A percentile compares a stretch with the other conserved stretches of the same genome.
Evolutionary conservation across 2,797 vertebrate genomes (phyloP).

Genomic region (Parauchenoglanis punctatus): DNA sequence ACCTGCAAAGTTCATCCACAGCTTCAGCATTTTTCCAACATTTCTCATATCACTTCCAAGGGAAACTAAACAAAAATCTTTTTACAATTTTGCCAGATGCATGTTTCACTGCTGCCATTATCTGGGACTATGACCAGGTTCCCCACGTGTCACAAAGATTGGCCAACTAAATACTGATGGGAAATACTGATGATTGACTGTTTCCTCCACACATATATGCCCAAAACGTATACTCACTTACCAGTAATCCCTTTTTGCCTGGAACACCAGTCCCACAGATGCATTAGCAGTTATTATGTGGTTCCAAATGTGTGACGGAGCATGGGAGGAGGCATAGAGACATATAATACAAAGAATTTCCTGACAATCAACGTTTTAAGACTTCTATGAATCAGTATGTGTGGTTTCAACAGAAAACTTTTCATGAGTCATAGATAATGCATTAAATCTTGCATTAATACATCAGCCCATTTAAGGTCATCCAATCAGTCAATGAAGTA

Average conservation of each 20-base stretch:
- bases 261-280: background rate
- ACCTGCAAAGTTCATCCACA: background rate
- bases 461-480: background rate
- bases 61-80: background rate
- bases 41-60: background rate
- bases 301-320: background rate
- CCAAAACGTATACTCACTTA: background rate
- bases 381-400: background rate
- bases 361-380: background rate
- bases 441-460: background rate
- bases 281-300: background rate
- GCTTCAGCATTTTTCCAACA: background rate
- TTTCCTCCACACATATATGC: background rate
- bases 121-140: background rate
- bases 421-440: background rate
- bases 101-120: background rate
- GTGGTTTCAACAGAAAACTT: background rate
- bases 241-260: background rate
- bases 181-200: background rate
- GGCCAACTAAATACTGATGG: background rate
- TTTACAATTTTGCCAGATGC: background rate
- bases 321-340: background rate
- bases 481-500: background rate
- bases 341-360: background rate
- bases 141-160: background rate